A percentile compares a stretch with the other conserved stretches of the same genome.
Conservation (phyloP, 1,140 invertebrate genomes). For the Ptiloglossa arizonensis region DNA sequence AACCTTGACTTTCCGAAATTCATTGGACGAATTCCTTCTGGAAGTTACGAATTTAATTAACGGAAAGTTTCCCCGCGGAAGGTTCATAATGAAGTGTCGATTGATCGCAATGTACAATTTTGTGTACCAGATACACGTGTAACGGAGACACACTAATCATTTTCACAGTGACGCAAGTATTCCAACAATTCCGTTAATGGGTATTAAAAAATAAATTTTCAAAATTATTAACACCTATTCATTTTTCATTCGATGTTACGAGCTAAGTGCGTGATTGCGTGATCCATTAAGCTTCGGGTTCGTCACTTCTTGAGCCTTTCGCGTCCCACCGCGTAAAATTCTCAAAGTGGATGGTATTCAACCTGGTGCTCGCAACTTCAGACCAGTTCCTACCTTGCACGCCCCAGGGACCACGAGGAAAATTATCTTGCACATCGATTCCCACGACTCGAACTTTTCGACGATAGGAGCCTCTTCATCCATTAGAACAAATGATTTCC, state of each 20-base stretch:
- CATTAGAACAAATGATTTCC: conserved; percentile 19
- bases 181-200: neutral
- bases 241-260: neutral
- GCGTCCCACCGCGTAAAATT: neutral
- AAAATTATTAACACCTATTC: neutral
- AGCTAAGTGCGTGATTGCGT: neutral
- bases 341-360: neutral
- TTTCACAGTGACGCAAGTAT: no score
- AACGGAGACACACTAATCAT: no score
- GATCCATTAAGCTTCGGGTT: neutral
- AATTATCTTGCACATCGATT: conserved; percentile 11
- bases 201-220: neutral
- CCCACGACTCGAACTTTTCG: neutral
- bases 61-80: no score
- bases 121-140: no score
- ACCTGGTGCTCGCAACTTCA: neutral
- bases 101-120: no score
- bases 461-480: neutral
- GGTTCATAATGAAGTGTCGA: no score
- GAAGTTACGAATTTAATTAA: no score
- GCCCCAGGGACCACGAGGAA: conserved; percentile 9
- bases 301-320: no score
- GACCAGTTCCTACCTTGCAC: neutral
- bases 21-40: no score
- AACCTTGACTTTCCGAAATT: no score